Base-by-base conservation (phyloP, 2,113 vertebrate species). In the Psephotus haematonotus region DNA sequence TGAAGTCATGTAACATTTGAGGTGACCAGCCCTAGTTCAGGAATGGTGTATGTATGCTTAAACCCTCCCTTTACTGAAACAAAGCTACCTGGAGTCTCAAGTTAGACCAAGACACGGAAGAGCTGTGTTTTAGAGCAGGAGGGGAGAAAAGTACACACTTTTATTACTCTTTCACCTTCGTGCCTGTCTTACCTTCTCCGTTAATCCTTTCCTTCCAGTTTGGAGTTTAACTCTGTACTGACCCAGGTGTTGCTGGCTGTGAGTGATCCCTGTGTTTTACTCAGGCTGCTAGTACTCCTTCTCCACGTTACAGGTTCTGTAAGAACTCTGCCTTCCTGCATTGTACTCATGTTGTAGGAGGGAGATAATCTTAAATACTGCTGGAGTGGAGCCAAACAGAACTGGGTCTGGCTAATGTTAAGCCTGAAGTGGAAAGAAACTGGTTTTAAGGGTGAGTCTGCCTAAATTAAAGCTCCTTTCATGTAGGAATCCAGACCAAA, bases 381-480 rank as follows among this genome's bases (percentile, higher is more conserved):
- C 53, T 35, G 37, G 50, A 86, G 64, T 39, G 18, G 41, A 93
- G 71, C 68, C 69, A 62, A 83, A 50, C 17, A 69, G 52, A 90
- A 76, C 17, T 74, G 31, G 3, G 6, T 67, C 43, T 83, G 59
- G 46, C 59, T 89, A 4, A 87, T 22, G 28, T 28, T 71, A 23
- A 92, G 46, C 37, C 15, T 31, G 29, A 87, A 63, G 67, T n/a
- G 9, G 25, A 63, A 94, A 74, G 22, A 23, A 83, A 69, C 19
- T 22, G 35, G 25, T 62, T 93, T 86, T 74, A 65, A 84, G 39
- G 15, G 19, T 10, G 2, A 44, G 47, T 15, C 84, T 83, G 49
- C 64, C 62, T 74, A 24, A 89, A 55, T 72, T 68, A 84, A 33
- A 74, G 27, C 29, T 75, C 11, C 63, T 90, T 92, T 80, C 41